These are phyloP conservation scores for Calliphora vicina DNA, from an alignment of 1,140 invertebrate genomes.

Conservation along the genomic window DNA sequence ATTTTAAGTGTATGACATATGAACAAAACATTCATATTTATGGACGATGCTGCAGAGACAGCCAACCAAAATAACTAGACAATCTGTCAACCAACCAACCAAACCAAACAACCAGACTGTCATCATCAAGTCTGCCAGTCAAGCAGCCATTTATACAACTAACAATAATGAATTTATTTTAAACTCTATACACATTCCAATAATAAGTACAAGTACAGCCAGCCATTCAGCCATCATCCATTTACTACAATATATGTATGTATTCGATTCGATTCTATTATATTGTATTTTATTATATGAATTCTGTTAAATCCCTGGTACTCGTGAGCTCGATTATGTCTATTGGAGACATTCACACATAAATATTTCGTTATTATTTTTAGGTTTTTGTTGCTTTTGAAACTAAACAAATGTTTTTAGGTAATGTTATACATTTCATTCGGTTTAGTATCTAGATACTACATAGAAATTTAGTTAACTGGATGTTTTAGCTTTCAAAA, in stretches of 20 bases:
- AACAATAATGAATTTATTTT: too few relatives aligned
- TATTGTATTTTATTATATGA: too few relatives aligned
- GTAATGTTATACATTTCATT: background rate
- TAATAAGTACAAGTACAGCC: background rate
- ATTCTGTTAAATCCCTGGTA: too few relatives aligned
- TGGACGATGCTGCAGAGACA: background rate
- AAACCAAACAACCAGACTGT: background rate
- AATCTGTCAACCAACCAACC: background rate
- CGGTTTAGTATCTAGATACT: background rate
- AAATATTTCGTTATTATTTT: too few relatives aligned
- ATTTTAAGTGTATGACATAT: too few relatives aligned
- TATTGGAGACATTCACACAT: too few relatives aligned
- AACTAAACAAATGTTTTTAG: conserved; percentile 1
- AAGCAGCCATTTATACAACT: background rate
- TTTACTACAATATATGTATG: background rate
- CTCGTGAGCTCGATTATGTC: too few relatives aligned
- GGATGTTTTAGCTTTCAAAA: background rate
- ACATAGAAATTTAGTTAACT: background rate
- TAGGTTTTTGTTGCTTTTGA: background rate
- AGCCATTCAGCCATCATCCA: background rate
- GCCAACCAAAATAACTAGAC: background rate
- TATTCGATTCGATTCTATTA: too few relatives aligned
- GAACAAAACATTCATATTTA: too few relatives aligned
- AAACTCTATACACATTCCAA: too few relatives aligned
- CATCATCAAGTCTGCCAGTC: background rate